These are phyloP conservation scores for Stenodema calcarata DNA, from an alignment of 2,888 invertebrate species.

Conservation along the genomic window DNA sequence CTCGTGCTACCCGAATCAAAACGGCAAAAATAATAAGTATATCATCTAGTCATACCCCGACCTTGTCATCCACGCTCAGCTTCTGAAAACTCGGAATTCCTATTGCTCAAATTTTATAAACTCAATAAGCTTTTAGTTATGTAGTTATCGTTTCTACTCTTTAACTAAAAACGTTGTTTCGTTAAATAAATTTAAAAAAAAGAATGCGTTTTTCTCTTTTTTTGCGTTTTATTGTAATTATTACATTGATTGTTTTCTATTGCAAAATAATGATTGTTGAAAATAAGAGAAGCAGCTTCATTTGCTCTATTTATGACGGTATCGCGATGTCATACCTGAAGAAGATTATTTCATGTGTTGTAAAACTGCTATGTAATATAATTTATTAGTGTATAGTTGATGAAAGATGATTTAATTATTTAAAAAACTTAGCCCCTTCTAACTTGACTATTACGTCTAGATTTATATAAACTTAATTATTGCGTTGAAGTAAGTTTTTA, in stretches of 20 bases:
- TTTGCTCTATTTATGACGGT: not conserved
- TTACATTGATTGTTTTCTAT: not conserved
- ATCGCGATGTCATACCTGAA: not conserved
- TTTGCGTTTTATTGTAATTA: not conserved
- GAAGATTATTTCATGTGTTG: not conserved
- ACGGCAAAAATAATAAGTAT: not conserved
- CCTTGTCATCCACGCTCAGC: slow-evolving; percentile 34
- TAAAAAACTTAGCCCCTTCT: slow-evolving; percentile 10
- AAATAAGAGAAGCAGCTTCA: not conserved
- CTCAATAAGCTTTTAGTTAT: slow-evolving; percentile 1
- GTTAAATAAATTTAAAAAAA: not conserved
- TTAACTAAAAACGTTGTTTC: not conserved
- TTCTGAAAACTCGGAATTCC: slow-evolving; percentile 30
- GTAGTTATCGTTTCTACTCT: not conserved
- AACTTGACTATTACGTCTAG: slow-evolving; percentile 15
- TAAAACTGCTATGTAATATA: slow-evolving; percentile 11
- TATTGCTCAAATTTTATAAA: slow-evolving; percentile 32
- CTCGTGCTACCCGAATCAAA: no score
- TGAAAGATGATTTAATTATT: slow-evolving; percentile 19
- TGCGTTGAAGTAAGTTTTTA: slow-evolving; percentile 28
- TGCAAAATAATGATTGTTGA: not conserved
- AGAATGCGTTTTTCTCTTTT: not conserved
- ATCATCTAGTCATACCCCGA: slow-evolving; percentile 28
- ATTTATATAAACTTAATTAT: slow-evolving; percentile 8
- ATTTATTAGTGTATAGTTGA: not conserved